Percentiles rank a stretch among this genome's conserved stretches.
phyloP scores from a whole-genome alignment of 2,797 vertebrate genomes.

The Cossypha polioptera region DNA sequence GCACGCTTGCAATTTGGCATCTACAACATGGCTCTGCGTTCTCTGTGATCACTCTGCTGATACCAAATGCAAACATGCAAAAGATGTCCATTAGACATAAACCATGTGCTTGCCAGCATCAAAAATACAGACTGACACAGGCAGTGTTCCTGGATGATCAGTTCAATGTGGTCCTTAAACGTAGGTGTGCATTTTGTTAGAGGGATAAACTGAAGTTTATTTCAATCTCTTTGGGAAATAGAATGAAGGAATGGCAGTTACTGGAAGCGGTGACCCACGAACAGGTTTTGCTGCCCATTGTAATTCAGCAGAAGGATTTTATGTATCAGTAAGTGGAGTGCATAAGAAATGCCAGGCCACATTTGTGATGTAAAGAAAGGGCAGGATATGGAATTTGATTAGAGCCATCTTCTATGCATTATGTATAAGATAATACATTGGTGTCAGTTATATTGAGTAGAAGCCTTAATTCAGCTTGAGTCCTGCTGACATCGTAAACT shows the following conservation, averaged over 20 bases:
- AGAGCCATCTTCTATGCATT: conserved; percentile 43
- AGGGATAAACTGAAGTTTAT: background rate
- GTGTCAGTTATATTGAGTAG: conserved; percentile 43
- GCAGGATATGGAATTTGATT: conserved; percentile 40
- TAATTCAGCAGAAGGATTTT: conserved; percentile 29
- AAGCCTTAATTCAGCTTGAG: conserved; percentile 51
- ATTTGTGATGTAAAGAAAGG: conserved; percentile 21
- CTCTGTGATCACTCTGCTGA: background rate
- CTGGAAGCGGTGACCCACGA: background rate
- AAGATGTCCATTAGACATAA: background rate
- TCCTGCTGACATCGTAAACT: conserved; percentile 58
- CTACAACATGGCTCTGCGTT: accelerated
- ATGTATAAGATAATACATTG: conserved; percentile 50
- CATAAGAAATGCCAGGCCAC: background rate
- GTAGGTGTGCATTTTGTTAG: background rate
- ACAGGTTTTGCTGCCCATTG: background rate
- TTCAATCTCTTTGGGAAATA: background rate
- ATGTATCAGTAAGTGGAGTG: background rate
- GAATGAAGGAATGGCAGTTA: background rate
- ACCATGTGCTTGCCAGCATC: background rate
- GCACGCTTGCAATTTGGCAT: background rate
- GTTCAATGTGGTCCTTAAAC: background rate
- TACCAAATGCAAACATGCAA: background rate
- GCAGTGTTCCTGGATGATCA: background rate
- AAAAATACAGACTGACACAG: accelerated